phyloP scores from a whole-genome alignment of 2,113 vertebrate genomes.

The Cichladusa arquata region DNA sequence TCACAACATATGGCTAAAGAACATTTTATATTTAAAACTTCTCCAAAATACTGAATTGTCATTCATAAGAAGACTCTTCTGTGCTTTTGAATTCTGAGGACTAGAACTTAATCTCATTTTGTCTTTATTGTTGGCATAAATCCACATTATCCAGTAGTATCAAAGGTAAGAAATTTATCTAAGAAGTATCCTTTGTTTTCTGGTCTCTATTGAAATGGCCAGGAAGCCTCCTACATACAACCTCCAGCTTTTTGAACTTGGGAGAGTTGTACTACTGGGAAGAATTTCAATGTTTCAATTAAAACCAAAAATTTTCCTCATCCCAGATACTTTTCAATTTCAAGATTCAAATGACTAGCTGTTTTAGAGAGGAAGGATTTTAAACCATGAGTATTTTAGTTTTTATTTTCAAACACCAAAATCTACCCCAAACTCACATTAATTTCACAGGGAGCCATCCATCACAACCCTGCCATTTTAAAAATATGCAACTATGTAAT shows the following conservation, averaged over 20 bases:
- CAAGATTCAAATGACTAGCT: background rate
- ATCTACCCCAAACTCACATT: background rate
- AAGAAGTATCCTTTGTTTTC: background rate
- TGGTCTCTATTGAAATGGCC: background rate
- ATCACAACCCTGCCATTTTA: background rate
- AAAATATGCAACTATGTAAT: background rate
- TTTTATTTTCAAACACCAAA: background rate
- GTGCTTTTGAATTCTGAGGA: background rate
- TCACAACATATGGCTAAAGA: constrained; percentile 22
- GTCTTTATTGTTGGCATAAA: background rate
- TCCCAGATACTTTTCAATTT: background rate
- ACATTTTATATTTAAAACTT: constrained; percentile 6
- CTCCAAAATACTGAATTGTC: background rate
- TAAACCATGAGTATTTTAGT: background rate
- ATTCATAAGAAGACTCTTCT: constrained; percentile 27
- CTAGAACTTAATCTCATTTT: background rate
- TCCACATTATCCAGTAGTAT: background rate
- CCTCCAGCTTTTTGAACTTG: background rate
- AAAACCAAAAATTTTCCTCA: background rate
- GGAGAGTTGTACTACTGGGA: background rate
- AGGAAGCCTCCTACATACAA: background rate
- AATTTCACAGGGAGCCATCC: background rate
- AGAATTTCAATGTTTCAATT: background rate
- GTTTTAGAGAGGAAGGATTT: background rate
- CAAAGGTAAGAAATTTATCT: background rate